Evolutionary conservation across 2,797 vertebrate genomes (phyloP).

Genomic region (Xenopus petersii): DNA sequence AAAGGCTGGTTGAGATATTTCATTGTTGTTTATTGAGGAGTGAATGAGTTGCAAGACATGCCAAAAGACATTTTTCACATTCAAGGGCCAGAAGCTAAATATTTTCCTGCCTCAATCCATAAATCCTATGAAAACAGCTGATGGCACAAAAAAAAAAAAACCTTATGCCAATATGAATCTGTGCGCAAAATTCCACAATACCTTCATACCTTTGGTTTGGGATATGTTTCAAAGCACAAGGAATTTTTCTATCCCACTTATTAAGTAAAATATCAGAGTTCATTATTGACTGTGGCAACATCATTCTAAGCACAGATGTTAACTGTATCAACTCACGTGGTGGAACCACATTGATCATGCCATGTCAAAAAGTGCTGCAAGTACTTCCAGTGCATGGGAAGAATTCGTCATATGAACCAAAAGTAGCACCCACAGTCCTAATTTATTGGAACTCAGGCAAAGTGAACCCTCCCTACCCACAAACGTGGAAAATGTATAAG

Average conservation of each 20-base stretch:
- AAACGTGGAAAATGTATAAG: conserved; percentile 17
- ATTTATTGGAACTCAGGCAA: conserved; percentile 62
- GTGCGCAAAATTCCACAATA: conserved; percentile 53
- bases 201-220: conserved; percentile 58
- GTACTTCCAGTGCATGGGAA: conserved; percentile 17
- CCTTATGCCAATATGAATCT: conserved; percentile 60
- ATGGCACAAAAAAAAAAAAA: conserved; percentile 43
- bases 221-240: conserved; percentile 61
- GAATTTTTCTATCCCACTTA: conserved; percentile 59
- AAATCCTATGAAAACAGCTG: conserved; percentile 57
- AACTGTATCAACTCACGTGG: conserved; percentile 31
- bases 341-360: neutral
- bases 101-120: conserved; percentile 64
- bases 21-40: conserved; percentile 75
- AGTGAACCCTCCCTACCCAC: conserved; percentile 63
- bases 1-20: conserved; percentile 67
- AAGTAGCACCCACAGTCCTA: conserved; percentile 22
- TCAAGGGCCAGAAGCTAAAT: conserved; percentile 69
- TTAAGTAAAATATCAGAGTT: conserved; percentile 64
- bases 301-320: conserved; percentile 51
- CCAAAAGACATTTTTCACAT: conserved; percentile 75
- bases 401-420: conserved; percentile 15
- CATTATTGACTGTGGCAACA: conserved; percentile 65
- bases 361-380: conserved; percentile 26
- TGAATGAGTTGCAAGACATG: conserved; percentile 72